Conservation (phyloP, 2,113 vertebrate genomes). For the Tenrec ecaudatus region DNA sequence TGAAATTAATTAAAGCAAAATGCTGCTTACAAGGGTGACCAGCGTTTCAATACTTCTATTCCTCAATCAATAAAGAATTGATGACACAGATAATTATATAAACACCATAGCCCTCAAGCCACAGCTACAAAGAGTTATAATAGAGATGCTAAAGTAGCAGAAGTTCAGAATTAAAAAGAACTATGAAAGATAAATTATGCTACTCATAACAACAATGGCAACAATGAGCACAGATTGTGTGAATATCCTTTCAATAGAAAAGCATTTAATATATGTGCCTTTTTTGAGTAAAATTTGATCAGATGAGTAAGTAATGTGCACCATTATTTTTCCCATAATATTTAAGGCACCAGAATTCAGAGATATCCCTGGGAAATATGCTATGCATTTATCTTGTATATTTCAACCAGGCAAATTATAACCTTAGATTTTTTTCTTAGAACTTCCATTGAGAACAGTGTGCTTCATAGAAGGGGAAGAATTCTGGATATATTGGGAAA, state of each 20-base stretch:
- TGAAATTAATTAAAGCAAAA: conserved; percentile 28
- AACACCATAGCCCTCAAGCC: not conserved
- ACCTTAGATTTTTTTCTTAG: conserved; percentile 51
- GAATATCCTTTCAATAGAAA: conserved; percentile 7
- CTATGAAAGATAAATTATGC: conserved; percentile 3
- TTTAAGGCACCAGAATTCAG: conserved; percentile 39
- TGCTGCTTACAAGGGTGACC: conserved; percentile 1
- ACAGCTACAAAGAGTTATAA: not conserved
- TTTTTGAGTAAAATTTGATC: conserved; percentile 47
- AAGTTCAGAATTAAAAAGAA: not conserved
- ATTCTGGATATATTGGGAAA: conserved; percentile 50
- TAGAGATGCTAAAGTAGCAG: not conserved
- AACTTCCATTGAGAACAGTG: conserved; percentile 44
- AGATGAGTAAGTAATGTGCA: not conserved
- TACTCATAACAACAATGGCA: not conserved
- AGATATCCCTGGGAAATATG: not conserved
- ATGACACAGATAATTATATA: not conserved
- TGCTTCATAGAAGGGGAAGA: not conserved
- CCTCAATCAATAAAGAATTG: conserved; percentile 46
- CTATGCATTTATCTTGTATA: conserved; percentile 39
- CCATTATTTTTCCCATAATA: not conserved
- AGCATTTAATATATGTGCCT: not conserved
- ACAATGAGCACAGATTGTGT: not conserved
- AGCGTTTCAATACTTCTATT: not conserved
- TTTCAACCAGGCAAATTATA: conserved; percentile 66